A percentile compares a stretch with the other conserved stretches of the same genome.
Conservation (phyloP, 2,888 invertebrate genomes). For the Aricia artaxerxes region DNA sequence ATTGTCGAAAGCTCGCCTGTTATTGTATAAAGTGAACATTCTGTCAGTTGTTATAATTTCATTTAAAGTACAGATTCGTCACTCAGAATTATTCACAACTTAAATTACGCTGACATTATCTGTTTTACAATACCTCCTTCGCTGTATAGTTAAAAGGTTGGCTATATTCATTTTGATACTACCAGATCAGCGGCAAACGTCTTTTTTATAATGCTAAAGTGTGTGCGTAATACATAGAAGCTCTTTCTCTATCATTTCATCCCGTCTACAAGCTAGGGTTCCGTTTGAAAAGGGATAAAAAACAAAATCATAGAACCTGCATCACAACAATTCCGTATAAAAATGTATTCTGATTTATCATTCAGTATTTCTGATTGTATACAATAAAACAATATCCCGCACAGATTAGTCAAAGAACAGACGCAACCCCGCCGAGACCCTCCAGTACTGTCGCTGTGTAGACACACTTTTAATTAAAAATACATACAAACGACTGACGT, state of each 20-base stretch:
- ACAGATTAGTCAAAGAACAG: slow-evolving; percentile 17
- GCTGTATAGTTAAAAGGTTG: neutral
- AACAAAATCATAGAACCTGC: neutral
- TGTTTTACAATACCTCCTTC: neutral
- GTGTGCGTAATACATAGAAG: too few relatives aligned
- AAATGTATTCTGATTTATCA: neutral
- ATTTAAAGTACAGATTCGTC: neutral
- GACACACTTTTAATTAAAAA: slow-evolving; percentile 43
- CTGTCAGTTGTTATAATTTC: slow-evolving; percentile 16
- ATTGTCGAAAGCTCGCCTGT: neutral
- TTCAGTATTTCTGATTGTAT: slow-evolving; percentile 17
- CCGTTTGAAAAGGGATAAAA: neutral
- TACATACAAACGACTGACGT: slow-evolving; percentile 35
- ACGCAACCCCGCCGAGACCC: slow-evolving; percentile 30
- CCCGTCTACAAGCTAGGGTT: neutral
- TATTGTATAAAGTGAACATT: slow-evolving; percentile 21
- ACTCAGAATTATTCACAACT: neutral
- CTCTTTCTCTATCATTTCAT: too few relatives aligned
- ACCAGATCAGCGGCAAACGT: too few relatives aligned
- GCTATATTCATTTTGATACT: neutral
- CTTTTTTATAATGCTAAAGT: too few relatives aligned
- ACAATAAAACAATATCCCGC: slow-evolving; percentile 22
- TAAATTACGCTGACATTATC: neutral
- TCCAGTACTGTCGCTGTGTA: slow-evolving; percentile 34
- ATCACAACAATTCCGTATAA: neutral